Conservation (phyloP, 2,797 vertebrate genomes). For the Taeniopygia guttata region DNA sequence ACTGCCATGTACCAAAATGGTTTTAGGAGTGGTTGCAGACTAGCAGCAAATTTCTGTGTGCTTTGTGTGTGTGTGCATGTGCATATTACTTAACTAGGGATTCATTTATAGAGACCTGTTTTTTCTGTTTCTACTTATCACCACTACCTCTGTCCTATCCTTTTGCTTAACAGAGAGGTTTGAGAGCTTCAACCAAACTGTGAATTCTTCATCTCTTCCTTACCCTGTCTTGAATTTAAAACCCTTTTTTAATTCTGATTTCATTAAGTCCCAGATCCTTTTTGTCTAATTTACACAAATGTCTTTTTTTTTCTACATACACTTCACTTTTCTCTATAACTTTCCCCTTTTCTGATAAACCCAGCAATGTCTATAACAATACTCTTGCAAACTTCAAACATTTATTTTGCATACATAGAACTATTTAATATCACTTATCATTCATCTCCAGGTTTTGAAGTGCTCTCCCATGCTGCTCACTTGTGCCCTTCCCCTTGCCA, state of each 20-base stretch:
- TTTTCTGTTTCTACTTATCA: neutral
- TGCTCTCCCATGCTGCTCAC: neutral
- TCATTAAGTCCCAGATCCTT: neutral
- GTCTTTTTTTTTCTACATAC: neutral
- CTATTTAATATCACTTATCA: neutral
- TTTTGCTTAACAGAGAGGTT: neutral
- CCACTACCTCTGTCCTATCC: neutral
- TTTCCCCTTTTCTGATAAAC: neutral
- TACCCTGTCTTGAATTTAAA: neutral
- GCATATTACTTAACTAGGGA: neutral
- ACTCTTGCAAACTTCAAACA: neutral
- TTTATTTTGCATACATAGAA: conserved; percentile 9
- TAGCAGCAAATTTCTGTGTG: neutral
- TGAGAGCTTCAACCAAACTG: neutral
- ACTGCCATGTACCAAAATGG: neutral
- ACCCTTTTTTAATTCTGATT: neutral
- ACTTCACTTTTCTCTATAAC: neutral
- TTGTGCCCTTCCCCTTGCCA: conserved; percentile 31
- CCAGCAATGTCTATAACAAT: neutral
- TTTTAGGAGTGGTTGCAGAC: neutral
- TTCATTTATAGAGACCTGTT: neutral
- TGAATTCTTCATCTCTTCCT: neutral
- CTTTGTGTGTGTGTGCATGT: neutral
- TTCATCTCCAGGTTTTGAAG: conserved; percentile 1
- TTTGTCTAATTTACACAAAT: neutral